These are phyloP conservation scores for Protaetia brevitarsis DNA, from an alignment of 1,140 invertebrate genomes.

Conservation along the genomic window DNA sequence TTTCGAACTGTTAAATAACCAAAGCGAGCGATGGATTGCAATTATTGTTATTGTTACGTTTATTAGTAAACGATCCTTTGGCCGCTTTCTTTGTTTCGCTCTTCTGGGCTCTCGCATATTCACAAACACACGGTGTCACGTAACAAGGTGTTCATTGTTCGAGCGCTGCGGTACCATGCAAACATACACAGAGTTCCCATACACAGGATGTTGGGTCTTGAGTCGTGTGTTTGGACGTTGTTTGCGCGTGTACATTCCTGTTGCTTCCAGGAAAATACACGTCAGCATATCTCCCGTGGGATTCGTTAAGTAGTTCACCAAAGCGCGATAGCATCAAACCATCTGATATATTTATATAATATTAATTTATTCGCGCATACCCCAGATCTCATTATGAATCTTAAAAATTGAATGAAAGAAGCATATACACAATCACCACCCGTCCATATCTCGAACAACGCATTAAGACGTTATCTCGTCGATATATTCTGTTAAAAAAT, in stretches of 20 bases:
- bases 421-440: too few relatives aligned
- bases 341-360: too few relatives aligned
- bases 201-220: slow-evolving; percentile 1
- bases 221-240: not conserved
- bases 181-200: not conserved
- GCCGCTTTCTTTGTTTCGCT: not conserved
- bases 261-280: slow-evolving; percentile 1
- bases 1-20: not conserved
- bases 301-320: not conserved
- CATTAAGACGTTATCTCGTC: not conserved
- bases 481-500: not conserved
- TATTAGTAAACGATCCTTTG: not conserved
- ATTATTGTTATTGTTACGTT: not conserved
- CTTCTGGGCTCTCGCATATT: not conserved
- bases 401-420: too few relatives aligned
- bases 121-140: not conserved
- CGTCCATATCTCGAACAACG: not conserved
- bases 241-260: slow-evolving; percentile 1
- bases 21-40: not conserved
- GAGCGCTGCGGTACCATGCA: not conserved
- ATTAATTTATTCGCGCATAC: slow-evolving; percentile 1
- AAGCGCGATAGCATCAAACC: too few relatives aligned
- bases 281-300: not conserved
- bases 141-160: slow-evolving; percentile 1
- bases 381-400: too few relatives aligned